phyloP scores from a whole-genome alignment of 2,888 invertebrate species.

The Caenorhabditis becei region DNA sequence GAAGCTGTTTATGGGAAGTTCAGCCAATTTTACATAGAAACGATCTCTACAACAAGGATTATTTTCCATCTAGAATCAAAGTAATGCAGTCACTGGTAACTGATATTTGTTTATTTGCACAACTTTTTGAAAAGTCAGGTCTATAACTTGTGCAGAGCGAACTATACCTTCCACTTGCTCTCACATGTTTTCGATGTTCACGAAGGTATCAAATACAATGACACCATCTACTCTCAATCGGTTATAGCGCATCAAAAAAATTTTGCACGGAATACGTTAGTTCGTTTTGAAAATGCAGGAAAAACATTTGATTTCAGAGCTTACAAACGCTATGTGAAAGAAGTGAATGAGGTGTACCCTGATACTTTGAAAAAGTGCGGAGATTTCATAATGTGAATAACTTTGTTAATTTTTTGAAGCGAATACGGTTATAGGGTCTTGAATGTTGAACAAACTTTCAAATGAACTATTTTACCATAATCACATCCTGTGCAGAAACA shows the following conservation, averaged over 20 bases:
- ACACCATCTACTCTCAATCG: slow-evolving; percentile 57
- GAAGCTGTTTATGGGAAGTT: slow-evolving; percentile 70
- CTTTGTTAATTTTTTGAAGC: too few relatives aligned
- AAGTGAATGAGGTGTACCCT: slow-evolving; percentile 59
- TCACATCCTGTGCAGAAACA: too few relatives aligned
- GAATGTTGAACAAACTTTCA: too few relatives aligned
- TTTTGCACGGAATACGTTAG: slow-evolving; percentile 16
- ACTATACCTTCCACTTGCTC: slow-evolving; percentile 63
- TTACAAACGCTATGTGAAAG: slow-evolving; percentile 26
- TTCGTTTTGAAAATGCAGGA: too few relatives aligned
- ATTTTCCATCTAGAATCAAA: slow-evolving; percentile 66
- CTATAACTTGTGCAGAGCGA: slow-evolving; percentile 69
- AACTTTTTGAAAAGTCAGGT: not conserved
- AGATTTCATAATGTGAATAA: slow-evolving; percentile 48
- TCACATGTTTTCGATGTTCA: slow-evolving; percentile 69
- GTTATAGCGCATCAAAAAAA: slow-evolving; percentile 54
- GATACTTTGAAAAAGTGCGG: slow-evolving; percentile 60
- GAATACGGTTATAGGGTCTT: too few relatives aligned
- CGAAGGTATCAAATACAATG: slow-evolving; percentile 58
- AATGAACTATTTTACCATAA: too few relatives aligned
- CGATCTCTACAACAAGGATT: slow-evolving; percentile 67
- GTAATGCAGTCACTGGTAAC: slow-evolving; percentile 68
- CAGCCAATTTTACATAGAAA: slow-evolving; percentile 69
- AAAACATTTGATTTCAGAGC: slow-evolving; percentile 37
- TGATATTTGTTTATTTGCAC: not conserved